Base-by-base conservation (phyloP, 92 coral and sea anemone genomes). In the Umimayanthus chanpuru region DNA sequence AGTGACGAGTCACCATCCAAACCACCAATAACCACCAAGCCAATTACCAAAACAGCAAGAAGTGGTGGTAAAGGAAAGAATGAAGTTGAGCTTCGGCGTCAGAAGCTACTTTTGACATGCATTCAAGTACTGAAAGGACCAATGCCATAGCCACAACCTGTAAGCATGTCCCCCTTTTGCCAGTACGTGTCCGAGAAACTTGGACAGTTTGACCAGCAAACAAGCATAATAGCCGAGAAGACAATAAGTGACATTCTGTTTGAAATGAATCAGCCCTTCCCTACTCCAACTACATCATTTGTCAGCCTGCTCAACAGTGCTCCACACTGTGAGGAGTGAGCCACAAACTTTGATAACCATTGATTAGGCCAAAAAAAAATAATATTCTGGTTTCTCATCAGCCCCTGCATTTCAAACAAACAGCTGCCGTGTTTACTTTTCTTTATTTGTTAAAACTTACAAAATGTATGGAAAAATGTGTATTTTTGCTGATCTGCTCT, bases 121-220 rank as follows among this genome's bases (percentile, higher is more conserved):
- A 87, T 92, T 66, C 68, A 86, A 47, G 92, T 86, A 36, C 88
- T 89, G 75, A 89, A 90, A 86, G 86, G 87, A 43, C 92, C 90
- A 3, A 55, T 76, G 70, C 82, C 91, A 25, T 81, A 30, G 38
- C 88, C 91, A 41, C 79, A 73, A 88, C 74, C 82, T 5, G 28
- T 55, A 38, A 86, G 66, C 36, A 76, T 76, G 53, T 4, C 26
- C 82, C 66, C 26, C 81, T 88, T 72, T 56, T n/a, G 89, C 18
- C 85, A 90, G 16, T 90, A 90, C 75, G 82, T 93, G 14, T 87
- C 95, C 49, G 93, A 93, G 49, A 93, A 88, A 65, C 76, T 88
- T 68, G 41, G 64, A 65, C 53, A 72, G 50, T 91, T 91, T 84
- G 86, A 91, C 72, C 77, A 64, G 72, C 53, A 86, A 39, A 77